Percentiles rank a stretch among this genome's conserved stretches.
These are phyloP conservation scores for Vidua chalybeata DNA, from an alignment of 2,113 vertebrate species.

Conservation along the genomic window DNA sequence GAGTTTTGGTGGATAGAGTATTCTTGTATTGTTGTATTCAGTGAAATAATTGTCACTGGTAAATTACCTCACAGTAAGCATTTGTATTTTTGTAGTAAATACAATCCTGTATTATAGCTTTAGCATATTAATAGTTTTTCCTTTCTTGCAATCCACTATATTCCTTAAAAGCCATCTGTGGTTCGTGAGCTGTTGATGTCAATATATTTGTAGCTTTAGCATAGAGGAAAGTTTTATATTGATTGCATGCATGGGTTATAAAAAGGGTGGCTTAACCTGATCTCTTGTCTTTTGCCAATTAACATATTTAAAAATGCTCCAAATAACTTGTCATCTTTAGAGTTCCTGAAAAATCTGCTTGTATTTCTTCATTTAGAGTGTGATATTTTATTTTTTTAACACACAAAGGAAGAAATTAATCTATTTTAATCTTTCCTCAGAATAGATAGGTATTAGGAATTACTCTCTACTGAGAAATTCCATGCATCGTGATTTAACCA, in stretches of 20 bases:
- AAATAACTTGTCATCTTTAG: background rate
- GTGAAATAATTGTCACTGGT: background rate
- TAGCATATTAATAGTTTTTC: background rate
- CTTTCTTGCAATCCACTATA: background rate
- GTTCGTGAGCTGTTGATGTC: background rate
- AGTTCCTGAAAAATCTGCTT: background rate
- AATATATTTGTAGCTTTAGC: background rate
- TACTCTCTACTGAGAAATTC: background rate
- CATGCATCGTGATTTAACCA: background rate
- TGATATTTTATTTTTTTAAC: background rate
- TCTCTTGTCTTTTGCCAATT: background rate
- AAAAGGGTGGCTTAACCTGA: background rate
- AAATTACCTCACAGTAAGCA: background rate
- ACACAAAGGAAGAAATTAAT: background rate
- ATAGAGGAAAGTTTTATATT: background rate
- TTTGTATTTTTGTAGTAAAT: constrained; percentile 5
- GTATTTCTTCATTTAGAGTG: background rate
- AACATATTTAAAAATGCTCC: background rate
- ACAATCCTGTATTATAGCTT: background rate
- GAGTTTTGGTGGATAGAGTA: background rate
- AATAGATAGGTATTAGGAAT: background rate
- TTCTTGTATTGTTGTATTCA: background rate
- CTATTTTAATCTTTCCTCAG: background rate
- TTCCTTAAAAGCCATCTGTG: background rate
- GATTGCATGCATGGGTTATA: background rate